A percentile compares a stretch with the other conserved stretches of the same genome.
Evolutionary conservation across 2,888 invertebrate genomes (phyloP).

Genomic region (Drosophila cognata): DNA sequence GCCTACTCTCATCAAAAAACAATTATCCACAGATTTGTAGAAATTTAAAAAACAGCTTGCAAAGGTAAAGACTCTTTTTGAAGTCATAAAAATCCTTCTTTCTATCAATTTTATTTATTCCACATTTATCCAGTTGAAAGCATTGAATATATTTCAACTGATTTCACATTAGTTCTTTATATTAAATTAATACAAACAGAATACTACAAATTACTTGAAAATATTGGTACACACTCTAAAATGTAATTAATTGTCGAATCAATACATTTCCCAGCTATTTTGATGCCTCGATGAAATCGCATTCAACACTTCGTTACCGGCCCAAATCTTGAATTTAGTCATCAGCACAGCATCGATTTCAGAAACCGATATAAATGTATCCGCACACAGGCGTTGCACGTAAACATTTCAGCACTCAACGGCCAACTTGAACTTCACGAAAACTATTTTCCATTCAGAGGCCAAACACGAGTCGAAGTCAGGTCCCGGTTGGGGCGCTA

Average conservation of each 20-base stretch:
- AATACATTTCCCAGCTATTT: neutral
- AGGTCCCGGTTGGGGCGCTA: conserved; percentile 41
- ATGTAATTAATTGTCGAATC: neutral
- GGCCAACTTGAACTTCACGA: conserved; percentile 66
- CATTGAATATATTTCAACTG: neutral
- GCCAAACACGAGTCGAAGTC: conserved; percentile 37
- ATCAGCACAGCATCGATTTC: conserved; percentile 37
- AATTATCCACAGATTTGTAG: neutral
- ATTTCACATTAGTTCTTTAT: neutral
- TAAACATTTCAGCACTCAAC: conserved; percentile 62
- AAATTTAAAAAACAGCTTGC: neutral
- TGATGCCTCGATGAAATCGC: neutral
- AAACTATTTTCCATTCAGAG: conserved; percentile 33
- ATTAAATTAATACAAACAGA: neutral
- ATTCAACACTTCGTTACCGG: conserved; percentile 2
- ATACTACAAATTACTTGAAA: neutral
- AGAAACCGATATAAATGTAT: conserved; percentile 13
- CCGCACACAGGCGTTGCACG: conserved; percentile 13
- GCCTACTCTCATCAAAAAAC: neutral
- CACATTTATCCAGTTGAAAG: neutral
- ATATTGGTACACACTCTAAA: neutral
- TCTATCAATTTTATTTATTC: neutral
- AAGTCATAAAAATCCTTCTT: neutral
- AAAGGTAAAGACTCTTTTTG: neutral
- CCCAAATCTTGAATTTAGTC: conserved; percentile 17